Evolutionary conservation across 2,888 invertebrate species (phyloP).

Genomic region (Hydroisotoma schaefferi): DNA sequence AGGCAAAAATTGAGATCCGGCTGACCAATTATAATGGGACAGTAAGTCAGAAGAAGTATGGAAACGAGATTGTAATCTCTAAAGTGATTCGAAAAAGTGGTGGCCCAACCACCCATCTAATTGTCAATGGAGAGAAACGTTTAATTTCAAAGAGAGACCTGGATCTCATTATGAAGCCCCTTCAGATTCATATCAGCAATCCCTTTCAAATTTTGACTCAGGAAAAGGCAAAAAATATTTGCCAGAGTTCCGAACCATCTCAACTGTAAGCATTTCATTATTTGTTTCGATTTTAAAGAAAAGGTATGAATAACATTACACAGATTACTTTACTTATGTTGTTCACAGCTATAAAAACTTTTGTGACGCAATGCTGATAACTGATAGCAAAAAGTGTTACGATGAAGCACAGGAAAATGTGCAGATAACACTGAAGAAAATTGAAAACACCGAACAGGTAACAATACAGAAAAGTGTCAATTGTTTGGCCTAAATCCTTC

Average conservation of each 20-base stretch:
- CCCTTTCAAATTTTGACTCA: constrained; percentile 11
- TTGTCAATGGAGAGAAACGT: neutral
- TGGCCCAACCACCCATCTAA: neutral
- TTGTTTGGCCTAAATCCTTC: too few relatives aligned
- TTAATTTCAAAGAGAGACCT: constrained; percentile 2
- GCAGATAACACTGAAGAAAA: neutral
- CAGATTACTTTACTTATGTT: neutral
- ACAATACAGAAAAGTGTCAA: too few relatives aligned
- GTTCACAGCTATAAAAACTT: constrained; percentile 4
- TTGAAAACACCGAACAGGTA: neutral
- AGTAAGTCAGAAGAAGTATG: neutral
- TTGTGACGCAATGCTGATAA: neutral
- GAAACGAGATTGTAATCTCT: constrained; percentile 2
- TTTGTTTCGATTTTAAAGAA: neutral
- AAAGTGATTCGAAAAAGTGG: neutral
- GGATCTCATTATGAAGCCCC: constrained; percentile 4
- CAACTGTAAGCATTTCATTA: constrained; percentile 2
- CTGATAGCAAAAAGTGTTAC: neutral
- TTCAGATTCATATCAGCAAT: constrained; percentile 8
- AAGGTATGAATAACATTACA: too few relatives aligned
- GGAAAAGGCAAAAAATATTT: neutral
- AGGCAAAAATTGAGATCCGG: neutral
- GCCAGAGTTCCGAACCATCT: neutral
- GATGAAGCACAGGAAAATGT: neutral
- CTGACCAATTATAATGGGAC: constrained; percentile 11